Percentiles rank a stretch among this genome's conserved stretches.
Conservation (phyloP, 64 coral and sea anemone genomes). For the Montipora capricornis region DNA sequence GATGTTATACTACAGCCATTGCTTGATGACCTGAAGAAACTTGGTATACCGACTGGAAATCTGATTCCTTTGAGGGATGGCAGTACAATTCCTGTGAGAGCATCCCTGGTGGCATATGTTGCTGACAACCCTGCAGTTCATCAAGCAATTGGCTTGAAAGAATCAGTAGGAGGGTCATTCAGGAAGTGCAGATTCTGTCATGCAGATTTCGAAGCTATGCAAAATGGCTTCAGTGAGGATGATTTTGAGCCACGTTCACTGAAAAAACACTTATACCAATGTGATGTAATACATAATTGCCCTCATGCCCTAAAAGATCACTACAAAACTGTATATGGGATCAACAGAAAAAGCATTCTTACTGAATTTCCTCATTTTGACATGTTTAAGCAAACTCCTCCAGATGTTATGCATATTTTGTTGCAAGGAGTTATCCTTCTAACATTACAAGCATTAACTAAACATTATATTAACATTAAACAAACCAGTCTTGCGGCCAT, state of each 20-base stretch:
- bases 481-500: slow-evolving; percentile 6
- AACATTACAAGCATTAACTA: slow-evolving; percentile 26
- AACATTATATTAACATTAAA: slow-evolving; percentile 28
- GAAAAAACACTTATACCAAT: slow-evolving; percentile 42
- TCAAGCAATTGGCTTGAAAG: slow-evolving; percentile 67
- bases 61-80: slow-evolving; percentile 37
- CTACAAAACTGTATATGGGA: slow-evolving; percentile 52
- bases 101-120: slow-evolving; percentile 50
- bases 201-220: slow-evolving; percentile 56
- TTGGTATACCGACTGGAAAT: neutral
- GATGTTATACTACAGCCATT: slow-evolving; percentile 49
- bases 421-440: slow-evolving; percentile 71
- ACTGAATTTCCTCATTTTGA: slow-evolving; percentile 73
- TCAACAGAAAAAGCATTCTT: slow-evolving; percentile 64
- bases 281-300: slow-evolving; percentile 45
- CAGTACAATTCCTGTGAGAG: neutral
- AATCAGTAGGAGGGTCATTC: slow-evolving; percentile 69
- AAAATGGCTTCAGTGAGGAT: slow-evolving; percentile 57
- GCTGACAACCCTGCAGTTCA: slow-evolving; percentile 72
- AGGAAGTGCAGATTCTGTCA: slow-evolving; percentile 69
- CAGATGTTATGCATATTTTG: slow-evolving; percentile 80
- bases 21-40: slow-evolving; percentile 31
- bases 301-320: too few species aligned
- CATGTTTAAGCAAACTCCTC: slow-evolving; percentile 69
- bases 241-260: slow-evolving; percentile 48